Evolutionary conservation across 2,797 vertebrate genomes (phyloP), one percentile per base, ranked within the genome.

Genomic region (Neosalanx taihuensis): DNA sequence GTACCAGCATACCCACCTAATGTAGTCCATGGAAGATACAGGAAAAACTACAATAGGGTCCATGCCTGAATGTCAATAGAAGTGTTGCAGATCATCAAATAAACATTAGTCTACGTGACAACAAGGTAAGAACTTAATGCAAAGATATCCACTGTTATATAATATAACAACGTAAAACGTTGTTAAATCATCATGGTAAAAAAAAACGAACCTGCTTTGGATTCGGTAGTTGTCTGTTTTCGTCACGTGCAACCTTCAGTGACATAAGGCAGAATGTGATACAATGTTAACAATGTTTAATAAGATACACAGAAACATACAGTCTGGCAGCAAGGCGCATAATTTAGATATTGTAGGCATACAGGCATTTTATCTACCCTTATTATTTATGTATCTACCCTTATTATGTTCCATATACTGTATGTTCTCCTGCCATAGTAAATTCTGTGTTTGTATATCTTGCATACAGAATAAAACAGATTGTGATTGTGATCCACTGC

Each of bases 1-100:
- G 67, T 79, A 76, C 67, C 70, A 80, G 46, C 13, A 5, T 37
- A 23, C 13, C 5, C 64, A 41, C 64, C 26, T 58, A 58, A 49
- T 71, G 61, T 59, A 59, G 56, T 67, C 51, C 31, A 6, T 26
- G 15, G 1, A 9, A 3, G n/a, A 10, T 10, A 66, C 51, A 26
- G 53, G 26, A 61, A 61, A 41, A 67, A 71, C 73, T 61, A 73
- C 75, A 64, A 53, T 68, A 37, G 6, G 18, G 33, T 31, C 46
- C 13, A 30, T 31, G 29, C 56, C 46, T 18, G 69, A 17, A 6
- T 64, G 60, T 71, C 60, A 64, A 64, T 61, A 71, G 17, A 70
- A 63, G 41, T 20, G 49, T 20, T 12, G 1, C 12, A 20, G 31
- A 20, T 10, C 9, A 13, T 23, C 26, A 31, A 18, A 29, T 37